A percentile compares a stretch with the other conserved stretches of the same genome.
phyloP scores from a whole-genome alignment of 2,797 vertebrate genomes.

The Rhodeus uyekii region DNA sequence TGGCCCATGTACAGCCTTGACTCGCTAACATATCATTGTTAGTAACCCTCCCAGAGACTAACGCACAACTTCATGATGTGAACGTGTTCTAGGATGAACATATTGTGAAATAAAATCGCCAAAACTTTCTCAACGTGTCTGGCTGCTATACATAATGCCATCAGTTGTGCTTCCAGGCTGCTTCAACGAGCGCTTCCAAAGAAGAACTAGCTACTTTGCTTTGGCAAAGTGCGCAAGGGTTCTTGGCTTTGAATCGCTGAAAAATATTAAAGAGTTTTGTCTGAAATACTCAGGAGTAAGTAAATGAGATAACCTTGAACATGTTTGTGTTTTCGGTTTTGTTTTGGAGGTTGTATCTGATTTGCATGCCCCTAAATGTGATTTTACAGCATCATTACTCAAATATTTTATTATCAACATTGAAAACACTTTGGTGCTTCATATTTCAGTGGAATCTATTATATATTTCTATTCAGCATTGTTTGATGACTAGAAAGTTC shows the following conservation, averaged over 20 bases:
- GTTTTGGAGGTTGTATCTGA: neutral
- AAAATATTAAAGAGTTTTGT: neutral
- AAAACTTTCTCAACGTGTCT: neutral
- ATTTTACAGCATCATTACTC: neutral
- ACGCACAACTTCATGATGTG: slow-evolving; percentile 7
- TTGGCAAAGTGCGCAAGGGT: neutral
- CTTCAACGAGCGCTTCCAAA: neutral
- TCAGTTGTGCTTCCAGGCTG: neutral
- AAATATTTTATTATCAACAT: neutral
- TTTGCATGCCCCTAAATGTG: neutral
- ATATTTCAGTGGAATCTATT: neutral
- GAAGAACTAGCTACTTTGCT: neutral
- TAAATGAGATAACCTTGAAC: neutral
- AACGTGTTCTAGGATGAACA: neutral
- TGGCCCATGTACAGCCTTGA: slow-evolving; percentile 47
- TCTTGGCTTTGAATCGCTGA: neutral
- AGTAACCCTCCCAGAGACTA: slow-evolving; percentile 24
- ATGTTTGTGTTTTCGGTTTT: neutral
- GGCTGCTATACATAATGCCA: neutral
- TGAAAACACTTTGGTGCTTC: neutral
- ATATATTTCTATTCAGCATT: neutral
- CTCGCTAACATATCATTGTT: slow-evolving; percentile 45
- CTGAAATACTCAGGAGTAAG: neutral
- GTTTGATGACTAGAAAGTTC: neutral
- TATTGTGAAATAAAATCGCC: neutral